These are phyloP conservation scores for Elephantulus edwardii DNA, from an alignment of 2,113 vertebrate species.

Conservation along the genomic window DNA sequence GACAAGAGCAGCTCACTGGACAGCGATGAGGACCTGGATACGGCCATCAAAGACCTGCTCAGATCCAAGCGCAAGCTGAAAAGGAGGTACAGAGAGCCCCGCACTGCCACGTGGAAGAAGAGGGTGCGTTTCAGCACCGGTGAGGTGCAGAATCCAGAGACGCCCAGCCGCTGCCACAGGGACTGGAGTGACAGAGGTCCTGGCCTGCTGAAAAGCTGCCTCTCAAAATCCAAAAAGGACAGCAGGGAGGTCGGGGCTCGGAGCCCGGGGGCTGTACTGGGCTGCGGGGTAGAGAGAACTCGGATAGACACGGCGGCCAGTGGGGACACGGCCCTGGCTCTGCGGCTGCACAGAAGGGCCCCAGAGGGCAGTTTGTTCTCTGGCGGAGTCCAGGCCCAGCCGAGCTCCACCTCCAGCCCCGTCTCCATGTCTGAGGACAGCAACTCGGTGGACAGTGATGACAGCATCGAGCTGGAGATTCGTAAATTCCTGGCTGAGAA, in stretches of 20 bases:
- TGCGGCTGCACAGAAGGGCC: constrained; percentile 53
- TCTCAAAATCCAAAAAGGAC: constrained; percentile 78
- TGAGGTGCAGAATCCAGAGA: constrained; percentile 64
- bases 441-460: constrained; percentile 94
- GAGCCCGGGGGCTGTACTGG: not conserved
- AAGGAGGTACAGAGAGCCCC: constrained; percentile 88
- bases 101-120: constrained; percentile 84
- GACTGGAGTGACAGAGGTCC: constrained; percentile 72
- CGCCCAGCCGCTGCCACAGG: constrained; percentile 38
- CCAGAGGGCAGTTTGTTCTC: constrained; percentile 36
- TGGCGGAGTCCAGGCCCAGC: not conserved
- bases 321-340: not conserved
- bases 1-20: constrained; percentile 98
- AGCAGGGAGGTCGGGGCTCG: constrained; percentile 49
- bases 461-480: constrained; percentile 97
- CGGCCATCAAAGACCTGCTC: constrained; percentile 94
- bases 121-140: constrained; percentile 81
- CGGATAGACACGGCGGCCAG: constrained; percentile 54
- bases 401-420: not conserved
- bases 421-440: constrained; percentile 84
- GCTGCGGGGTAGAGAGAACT: not conserved
- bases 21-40: constrained; percentile 96
- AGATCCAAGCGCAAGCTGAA: constrained; percentile 92
- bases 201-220: constrained; percentile 78
- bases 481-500: constrained; percentile 94